Evolutionary conservation across 2,113 vertebrate species (phyloP).

Genomic region (Progne subis): DNA sequence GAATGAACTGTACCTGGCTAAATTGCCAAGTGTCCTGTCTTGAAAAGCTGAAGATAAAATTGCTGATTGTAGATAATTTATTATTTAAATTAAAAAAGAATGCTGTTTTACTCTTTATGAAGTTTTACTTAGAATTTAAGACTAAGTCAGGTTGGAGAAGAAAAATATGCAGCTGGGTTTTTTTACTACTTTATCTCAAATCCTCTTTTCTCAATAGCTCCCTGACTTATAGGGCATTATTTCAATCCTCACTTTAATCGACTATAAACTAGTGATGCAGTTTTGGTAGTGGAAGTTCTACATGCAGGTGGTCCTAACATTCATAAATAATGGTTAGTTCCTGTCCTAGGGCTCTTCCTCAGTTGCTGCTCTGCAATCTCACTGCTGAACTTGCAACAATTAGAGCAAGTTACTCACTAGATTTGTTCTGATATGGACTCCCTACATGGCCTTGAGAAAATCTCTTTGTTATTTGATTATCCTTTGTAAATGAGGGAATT

Average conservation of each 20-base stretch:
- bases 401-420: not conserved
- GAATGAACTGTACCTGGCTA: not conserved
- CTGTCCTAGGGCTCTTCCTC: not conserved
- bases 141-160: not conserved
- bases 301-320: not conserved
- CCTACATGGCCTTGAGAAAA: not conserved
- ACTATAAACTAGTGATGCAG: not conserved
- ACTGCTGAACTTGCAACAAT: not conserved
- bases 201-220: conserved; percentile 8
- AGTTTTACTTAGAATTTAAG: not conserved
- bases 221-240: conserved; percentile 15
- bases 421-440: conserved; percentile 2
- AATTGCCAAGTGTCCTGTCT: not conserved
- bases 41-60: not conserved
- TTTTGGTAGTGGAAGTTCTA: not conserved
- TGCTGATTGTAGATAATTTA: not conserved
- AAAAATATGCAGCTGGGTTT: not conserved
- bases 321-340: not conserved
- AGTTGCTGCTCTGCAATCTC: not conserved
- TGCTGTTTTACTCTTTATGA: not conserved
- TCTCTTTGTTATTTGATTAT: conserved; percentile 41
- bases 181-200: conserved; percentile 1
- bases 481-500: conserved; percentile 32
- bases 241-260: conserved; percentile 18
- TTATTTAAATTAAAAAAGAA: not conserved